Base-by-base conservation (phyloP, 2,888 invertebrate species). In the Linhomoeus sp. region DNA sequence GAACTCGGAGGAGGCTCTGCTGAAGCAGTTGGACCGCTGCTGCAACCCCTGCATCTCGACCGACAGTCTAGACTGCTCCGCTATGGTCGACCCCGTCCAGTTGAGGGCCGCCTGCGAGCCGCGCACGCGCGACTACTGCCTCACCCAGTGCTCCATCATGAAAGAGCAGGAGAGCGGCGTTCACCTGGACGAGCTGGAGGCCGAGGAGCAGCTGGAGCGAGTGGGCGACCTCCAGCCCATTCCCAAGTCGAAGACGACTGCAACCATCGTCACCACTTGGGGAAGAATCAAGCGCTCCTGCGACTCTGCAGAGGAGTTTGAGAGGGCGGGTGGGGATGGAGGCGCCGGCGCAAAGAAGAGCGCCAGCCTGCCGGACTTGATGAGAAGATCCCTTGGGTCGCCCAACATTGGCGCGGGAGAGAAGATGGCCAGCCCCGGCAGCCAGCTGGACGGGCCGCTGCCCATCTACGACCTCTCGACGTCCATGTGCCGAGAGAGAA, bases 41-140 rank as follows among this genome's bases (percentile, higher is more conserved):
- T 14, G 20, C 39, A 17, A 9, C 33, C 26, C 26, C 17, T 46
- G 46, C 25, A 57, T 63, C 14, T 58, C 58, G 5, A 63, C 63
- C 14, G 63, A 63, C 52, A 57, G 57, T 14, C 50, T 63, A 35
- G 60, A 62, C 45, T 55, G 59, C 24, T 41, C 41, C n/a, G 25
- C 14, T 9, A 20, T 26, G 12, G 14, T 41, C 26, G 41, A 41
- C 26, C 7, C 25, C 38, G 55, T 54, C 40, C 54, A 56, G 47
- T 52, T 59, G 37, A 50, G 56, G 17, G 52, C 54, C 45, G 50
- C 55, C 26, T 60, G 56, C 45, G 51, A 47, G 37, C 55, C 54
- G 9, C 53, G 53, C 29, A 58, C 55, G 41, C 59, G 60, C 47
- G 62, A 63, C 48, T 63, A 63, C 55, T 58, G 60, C 49, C 47